phyloP scores from a whole-genome alignment of 2,113 vertebrate species.

The Neoarius graeffei region DNA sequence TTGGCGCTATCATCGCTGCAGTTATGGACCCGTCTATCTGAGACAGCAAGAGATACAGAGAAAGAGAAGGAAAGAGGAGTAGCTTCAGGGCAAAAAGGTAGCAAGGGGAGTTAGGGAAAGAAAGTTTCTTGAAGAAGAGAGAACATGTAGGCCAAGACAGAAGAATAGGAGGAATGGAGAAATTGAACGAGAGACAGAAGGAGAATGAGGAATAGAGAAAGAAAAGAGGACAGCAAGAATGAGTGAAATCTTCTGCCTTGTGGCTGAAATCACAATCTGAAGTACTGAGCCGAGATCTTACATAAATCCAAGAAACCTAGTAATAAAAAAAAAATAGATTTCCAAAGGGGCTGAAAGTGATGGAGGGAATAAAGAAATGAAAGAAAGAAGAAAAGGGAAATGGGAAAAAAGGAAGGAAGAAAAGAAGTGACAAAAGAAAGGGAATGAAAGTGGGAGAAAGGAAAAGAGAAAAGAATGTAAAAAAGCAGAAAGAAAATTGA shows the following conservation, averaged over 20 bases:
- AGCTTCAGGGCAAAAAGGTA: conserved; percentile 32
- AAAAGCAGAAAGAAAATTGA: not conserved
- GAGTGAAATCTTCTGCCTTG: conserved; percentile 29
- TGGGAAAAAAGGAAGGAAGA: not conserved
- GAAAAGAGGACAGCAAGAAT: not conserved
- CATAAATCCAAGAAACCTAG: not conserved
- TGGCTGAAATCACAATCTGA: not conserved
- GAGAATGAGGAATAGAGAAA: not conserved
- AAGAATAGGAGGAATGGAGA: conserved; percentile 12
- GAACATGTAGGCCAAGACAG: conserved; percentile 45
- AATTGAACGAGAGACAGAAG: not conserved
- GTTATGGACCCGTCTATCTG: conserved; percentile 76
- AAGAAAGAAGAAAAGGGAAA: not conserved
- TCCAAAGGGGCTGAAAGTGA: not conserved
- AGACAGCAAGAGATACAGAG: conserved; percentile 42
- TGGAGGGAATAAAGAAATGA: not conserved
- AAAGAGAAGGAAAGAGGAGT: conserved; percentile 44
- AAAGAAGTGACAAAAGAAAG: not conserved
- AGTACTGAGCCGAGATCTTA: not conserved
- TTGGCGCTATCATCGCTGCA: conserved; percentile 70
- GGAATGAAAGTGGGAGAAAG: not conserved
- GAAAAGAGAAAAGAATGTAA: not conserved
- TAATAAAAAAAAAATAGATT: not conserved
- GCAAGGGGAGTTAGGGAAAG: conserved; percentile 56
- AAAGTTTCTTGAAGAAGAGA: conserved; percentile 38